These are phyloP conservation scores for Drosophila parthenogenetica DNA, from an alignment of 2,888 invertebrate genomes.

Conservation along the genomic window DNA sequence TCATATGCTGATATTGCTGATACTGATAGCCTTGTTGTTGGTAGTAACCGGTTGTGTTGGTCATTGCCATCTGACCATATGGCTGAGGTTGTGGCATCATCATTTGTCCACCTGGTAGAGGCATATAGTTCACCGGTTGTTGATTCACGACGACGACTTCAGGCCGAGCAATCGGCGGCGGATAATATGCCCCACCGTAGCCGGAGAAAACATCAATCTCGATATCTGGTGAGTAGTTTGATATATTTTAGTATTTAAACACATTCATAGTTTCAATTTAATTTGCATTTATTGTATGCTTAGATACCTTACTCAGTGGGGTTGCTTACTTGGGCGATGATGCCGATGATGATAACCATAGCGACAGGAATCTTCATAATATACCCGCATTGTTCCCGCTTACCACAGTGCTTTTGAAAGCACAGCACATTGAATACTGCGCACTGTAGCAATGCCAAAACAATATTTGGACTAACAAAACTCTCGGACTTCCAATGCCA, in stretches of 20 bases:
- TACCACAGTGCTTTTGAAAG: slow-evolving; percentile 38
- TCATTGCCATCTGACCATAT: slow-evolving; percentile 50
- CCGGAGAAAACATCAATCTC: slow-evolving; percentile 78
- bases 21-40: slow-evolving; percentile 68
- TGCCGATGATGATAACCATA: slow-evolving; percentile 72
- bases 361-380: slow-evolving; percentile 74
- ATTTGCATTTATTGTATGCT: slow-evolving; percentile 1
- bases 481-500: slow-evolving; percentile 33
- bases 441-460: slow-evolving; percentile 13
- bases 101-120: slow-evolving; percentile 44
- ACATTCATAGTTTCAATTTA: neutral
- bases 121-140: slow-evolving; percentile 55
- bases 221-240: slow-evolving; percentile 47
- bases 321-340: slow-evolving; percentile 70
- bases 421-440: slow-evolving; percentile 61
- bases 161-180: slow-evolving; percentile 65
- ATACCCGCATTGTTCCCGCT: slow-evolving; percentile 55
- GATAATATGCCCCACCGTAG: slow-evolving; percentile 73
- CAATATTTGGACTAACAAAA: slow-evolving; percentile 1
- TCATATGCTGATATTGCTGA: slow-evolving; percentile 56
- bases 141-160: slow-evolving; percentile 70
- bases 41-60: slow-evolving; percentile 54
- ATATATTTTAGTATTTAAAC: neutral
- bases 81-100: slow-evolving; percentile 61
- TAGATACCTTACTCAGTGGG: neutral